phyloP scores from a whole-genome alignment of 37 sponge, comb jelly and placozoan species.

The Spongilla lacustris region DNA sequence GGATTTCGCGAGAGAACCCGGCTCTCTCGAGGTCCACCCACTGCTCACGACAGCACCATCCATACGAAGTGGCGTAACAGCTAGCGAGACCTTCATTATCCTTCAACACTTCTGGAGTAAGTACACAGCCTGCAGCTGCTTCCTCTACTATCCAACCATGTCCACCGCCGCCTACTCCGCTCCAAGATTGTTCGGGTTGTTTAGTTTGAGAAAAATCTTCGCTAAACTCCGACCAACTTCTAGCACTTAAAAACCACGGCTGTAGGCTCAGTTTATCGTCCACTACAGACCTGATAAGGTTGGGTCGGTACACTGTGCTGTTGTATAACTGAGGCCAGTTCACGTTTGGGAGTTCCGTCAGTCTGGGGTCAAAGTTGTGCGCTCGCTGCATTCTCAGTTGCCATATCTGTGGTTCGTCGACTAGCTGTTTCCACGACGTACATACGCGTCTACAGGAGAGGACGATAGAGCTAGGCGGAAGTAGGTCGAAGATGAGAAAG shows the following conservation, averaged over 20 bases:
- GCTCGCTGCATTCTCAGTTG: slow-evolving; percentile 21
- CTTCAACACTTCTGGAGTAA: slow-evolving; percentile 17
- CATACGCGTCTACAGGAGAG: slow-evolving; percentile 32
- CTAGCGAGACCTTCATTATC: slow-evolving; percentile 34
- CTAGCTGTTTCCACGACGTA: slow-evolving; percentile 33
- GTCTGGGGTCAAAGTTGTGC: slow-evolving; percentile 17
- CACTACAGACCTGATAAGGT: slow-evolving; percentile 34
- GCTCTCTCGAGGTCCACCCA: slow-evolving; percentile 15
- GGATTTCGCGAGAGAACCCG: slow-evolving; percentile 20
- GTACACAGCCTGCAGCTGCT: slow-evolving; percentile 6
- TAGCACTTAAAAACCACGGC: slow-evolving; percentile 18
- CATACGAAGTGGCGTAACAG: slow-evolving; percentile 62
- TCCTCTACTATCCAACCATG: slow-evolving; percentile 37
- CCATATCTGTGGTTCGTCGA: slow-evolving; percentile 49
- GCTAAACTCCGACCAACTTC: slow-evolving; percentile 14
- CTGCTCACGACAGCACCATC: slow-evolving; percentile 48
- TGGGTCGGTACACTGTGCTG: slow-evolving; percentile 12
- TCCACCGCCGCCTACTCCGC: slow-evolving; percentile 4
- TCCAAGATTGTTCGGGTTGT: neutral
- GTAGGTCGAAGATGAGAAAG: slow-evolving; percentile 25
- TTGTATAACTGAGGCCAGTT: slow-evolving; percentile 56
- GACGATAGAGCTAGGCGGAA: slow-evolving; percentile 22
- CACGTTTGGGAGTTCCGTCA: neutral
- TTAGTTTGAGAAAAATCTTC: neutral
- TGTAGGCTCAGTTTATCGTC: slow-evolving; percentile 18